Evolutionary conservation across 2,113 vertebrate species (phyloP).

Genomic region (Otis tarda): DNA sequence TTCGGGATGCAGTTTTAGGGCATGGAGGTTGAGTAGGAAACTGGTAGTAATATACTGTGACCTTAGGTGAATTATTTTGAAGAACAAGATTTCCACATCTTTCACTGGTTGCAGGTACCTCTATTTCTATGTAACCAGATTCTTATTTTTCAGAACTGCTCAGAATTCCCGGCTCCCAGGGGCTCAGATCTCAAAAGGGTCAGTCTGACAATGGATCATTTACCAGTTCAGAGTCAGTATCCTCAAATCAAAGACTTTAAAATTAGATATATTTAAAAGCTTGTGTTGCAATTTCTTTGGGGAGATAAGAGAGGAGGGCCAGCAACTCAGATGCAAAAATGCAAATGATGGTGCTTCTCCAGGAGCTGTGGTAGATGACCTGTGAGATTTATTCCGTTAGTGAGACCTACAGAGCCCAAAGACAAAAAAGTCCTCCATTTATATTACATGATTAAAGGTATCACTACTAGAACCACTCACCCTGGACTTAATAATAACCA

Average conservation of each 20-base stretch:
- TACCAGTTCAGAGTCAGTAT: not conserved
- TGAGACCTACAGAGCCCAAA: not conserved
- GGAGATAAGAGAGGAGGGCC: accelerated
- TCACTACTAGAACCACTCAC: not conserved
- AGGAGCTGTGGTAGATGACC: not conserved
- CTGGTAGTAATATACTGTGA: not conserved
- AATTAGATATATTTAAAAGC: not conserved
- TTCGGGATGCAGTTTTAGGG: not conserved
- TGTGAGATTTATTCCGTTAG: not conserved
- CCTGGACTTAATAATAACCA: not conserved
- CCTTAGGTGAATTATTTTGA: not conserved
- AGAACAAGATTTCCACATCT: not conserved
- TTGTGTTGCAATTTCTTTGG: not conserved
- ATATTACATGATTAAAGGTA: not conserved
- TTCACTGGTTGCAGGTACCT: not conserved
- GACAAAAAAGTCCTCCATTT: not conserved
- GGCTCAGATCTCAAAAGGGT: not conserved
- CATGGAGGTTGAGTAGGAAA: not conserved
- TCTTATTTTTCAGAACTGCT: not conserved
- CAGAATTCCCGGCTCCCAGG: not conserved
- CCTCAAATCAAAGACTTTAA: not conserved
- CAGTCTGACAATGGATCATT: not conserved
- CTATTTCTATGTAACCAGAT: not conserved
- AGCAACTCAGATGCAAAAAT: not conserved
- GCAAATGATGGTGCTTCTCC: not conserved